phyloP scores from a whole-genome alignment of 1,140 invertebrate species.

The Himalopsyche phryganea region DNA sequence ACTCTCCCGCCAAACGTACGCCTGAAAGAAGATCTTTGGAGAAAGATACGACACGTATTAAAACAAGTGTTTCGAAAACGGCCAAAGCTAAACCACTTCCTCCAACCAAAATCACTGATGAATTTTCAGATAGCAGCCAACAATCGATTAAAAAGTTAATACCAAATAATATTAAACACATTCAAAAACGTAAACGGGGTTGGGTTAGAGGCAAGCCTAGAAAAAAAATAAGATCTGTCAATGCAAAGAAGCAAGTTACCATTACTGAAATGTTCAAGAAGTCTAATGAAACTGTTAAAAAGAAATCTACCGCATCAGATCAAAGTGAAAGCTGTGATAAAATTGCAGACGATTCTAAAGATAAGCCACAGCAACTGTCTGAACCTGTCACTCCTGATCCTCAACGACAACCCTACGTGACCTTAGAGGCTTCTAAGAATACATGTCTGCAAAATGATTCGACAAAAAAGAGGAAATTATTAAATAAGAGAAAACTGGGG shows the following conservation, averaged over 20 bases:
- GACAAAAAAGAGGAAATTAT: conserved; percentile 39
- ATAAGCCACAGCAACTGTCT: neutral
- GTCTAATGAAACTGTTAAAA: conserved; percentile 26
- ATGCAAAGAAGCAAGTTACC: conserved; percentile 28
- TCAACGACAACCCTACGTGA: conserved; percentile 9
- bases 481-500: conserved; percentile 51
- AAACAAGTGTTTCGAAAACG: conserved; percentile 8
- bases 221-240: conserved; percentile 16
- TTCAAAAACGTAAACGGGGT: conserved; percentile 40
- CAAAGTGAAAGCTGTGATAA: conserved; percentile 9
- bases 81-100: conserved; percentile 17
- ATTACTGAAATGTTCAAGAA: conserved; percentile 34
- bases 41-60: conserved; percentile 4
- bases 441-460: conserved; percentile 11
- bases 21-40: conserved; percentile 7
- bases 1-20: conserved; percentile 12
- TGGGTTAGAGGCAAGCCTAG: conserved; percentile 40
- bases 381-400: neutral
- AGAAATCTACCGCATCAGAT: neutral
- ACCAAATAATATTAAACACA: conserved; percentile 34
- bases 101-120: no score
- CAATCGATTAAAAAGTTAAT: conserved; percentile 5
- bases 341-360: neutral
- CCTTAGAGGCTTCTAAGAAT: conserved; percentile 3
- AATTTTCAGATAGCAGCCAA: neutral